A percentile compares a stretch with the other conserved stretches of the same genome.
Evolutionary conservation across 64 coral and sea anemone genomes (phyloP).

Genomic region (Acropora yongei): DNA sequence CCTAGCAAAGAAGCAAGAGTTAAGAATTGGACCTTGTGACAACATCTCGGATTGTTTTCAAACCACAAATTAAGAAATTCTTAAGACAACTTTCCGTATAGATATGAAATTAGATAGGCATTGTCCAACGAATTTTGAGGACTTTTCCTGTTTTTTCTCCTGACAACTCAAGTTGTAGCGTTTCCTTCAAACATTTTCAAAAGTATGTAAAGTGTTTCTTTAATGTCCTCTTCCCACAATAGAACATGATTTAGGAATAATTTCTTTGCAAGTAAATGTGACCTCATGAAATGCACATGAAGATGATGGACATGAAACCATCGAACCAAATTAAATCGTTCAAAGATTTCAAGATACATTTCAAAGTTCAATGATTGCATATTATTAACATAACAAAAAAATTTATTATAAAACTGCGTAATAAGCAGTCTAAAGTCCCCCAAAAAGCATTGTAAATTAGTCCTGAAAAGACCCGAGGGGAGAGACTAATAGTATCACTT

Average conservation of each 20-base stretch:
- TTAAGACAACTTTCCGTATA: no score
- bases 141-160: slow-evolving; percentile 12
- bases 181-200: slow-evolving; percentile 2
- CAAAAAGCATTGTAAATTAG: no score
- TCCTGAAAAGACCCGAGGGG: no score
- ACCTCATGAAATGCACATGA: neutral
- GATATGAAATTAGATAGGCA: no score
- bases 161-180: neutral
- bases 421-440: no score
- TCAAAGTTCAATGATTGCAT: neutral
- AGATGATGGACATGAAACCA: neutral
- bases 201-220: neutral
- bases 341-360: slow-evolving; percentile 6
- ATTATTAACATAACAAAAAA: no score
- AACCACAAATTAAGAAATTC: no score
- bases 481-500: no score
- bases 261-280: slow-evolving; percentile 8
- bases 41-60: no score
- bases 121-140: no score
- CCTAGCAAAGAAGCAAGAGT: neutral
- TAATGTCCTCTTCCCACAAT: neutral
- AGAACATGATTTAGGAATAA: neutral
- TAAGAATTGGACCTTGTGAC: neutral
- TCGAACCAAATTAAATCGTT: slow-evolving; percentile 13
- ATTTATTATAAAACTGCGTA: no score